Conservation (phyloP, 1,140 invertebrate genomes). For the Apis laboriosa region DNA sequence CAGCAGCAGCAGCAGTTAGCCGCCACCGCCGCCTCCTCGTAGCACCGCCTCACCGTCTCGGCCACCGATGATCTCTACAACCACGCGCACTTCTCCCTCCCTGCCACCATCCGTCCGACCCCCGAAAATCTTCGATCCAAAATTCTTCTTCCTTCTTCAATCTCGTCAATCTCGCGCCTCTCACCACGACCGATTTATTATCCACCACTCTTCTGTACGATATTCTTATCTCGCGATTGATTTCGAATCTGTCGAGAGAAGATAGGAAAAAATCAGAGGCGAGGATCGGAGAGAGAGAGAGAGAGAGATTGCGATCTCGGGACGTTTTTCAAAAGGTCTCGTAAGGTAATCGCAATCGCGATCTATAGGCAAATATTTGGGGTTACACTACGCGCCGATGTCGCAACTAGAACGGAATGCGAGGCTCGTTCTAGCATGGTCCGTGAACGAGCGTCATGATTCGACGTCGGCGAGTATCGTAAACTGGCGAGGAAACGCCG, state of each 20-base stretch:
- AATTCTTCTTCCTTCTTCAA: too few relatives aligned
- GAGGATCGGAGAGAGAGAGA: too few relatives aligned
- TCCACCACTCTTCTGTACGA: too few relatives aligned
- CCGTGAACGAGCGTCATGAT: neutral
- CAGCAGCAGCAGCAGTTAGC: neutral
- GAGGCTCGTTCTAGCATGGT: conserved; percentile 1
- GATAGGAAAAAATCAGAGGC: neutral
- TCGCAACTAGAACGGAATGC: conserved; percentile 22
- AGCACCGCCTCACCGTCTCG: neutral
- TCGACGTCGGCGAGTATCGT: neutral
- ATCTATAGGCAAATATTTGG: neutral
- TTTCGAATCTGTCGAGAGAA: neutral
- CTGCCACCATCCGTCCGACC: neutral
- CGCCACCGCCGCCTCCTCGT: neutral
- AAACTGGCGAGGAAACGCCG: conserved; percentile 7
- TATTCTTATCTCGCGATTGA: neutral
- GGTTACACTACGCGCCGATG: neutral
- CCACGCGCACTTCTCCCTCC: neutral
- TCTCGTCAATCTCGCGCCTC: too few relatives aligned
- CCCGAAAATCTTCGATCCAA: too few relatives aligned
- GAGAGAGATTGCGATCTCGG: too few relatives aligned
- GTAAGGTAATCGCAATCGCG: neutral
- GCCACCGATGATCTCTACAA: neutral
- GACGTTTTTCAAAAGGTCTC: neutral
- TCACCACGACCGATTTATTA: too few relatives aligned